Conservation (phyloP, 2,888 invertebrate genomes). For the Philonicus albiceps region DNA sequence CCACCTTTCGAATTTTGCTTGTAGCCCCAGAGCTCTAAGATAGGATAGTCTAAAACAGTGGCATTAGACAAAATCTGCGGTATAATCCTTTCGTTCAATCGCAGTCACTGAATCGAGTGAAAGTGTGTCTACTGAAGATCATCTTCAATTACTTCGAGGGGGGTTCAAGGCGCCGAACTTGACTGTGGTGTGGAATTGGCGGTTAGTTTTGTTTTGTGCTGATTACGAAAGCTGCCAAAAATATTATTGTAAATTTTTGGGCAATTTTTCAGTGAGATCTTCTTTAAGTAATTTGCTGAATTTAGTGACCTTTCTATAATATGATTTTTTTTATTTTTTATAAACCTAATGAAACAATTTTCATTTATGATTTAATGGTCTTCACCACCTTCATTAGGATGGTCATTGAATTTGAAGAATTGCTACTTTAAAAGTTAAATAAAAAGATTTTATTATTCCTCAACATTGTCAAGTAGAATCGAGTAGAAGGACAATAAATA, state of each 20-base stretch:
- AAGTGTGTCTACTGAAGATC: not conserved
- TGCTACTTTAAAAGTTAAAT: too few relatives aligned
- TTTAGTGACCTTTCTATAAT: not conserved
- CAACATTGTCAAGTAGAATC: too few relatives aligned
- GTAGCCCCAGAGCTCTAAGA: not conserved
- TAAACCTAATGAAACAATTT: not conserved
- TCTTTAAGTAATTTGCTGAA: not conserved
- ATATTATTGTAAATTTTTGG: not conserved
- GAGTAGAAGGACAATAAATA: too few relatives aligned
- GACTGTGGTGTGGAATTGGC: not conserved
- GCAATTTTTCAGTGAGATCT: not conserved
- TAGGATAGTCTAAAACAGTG: not conserved
- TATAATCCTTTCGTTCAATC: not conserved
- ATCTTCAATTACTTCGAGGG: not conserved
- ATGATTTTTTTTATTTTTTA: not conserved
- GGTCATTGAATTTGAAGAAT: not conserved
- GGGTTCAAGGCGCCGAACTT: not conserved
- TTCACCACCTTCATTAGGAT: too few relatives aligned
- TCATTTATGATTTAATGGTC: not conserved
- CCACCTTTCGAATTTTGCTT: not conserved
- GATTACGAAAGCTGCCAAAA: not conserved
- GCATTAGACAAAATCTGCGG: not conserved
- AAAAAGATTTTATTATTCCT: too few relatives aligned
- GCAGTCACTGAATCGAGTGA: not conserved
- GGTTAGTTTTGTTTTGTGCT: not conserved